Percentiles rank a stretch among this genome's conserved stretches.
Evolutionary conservation across 2,888 invertebrate genomes (phyloP).

Genomic region (Gymnocheta viridis): DNA sequence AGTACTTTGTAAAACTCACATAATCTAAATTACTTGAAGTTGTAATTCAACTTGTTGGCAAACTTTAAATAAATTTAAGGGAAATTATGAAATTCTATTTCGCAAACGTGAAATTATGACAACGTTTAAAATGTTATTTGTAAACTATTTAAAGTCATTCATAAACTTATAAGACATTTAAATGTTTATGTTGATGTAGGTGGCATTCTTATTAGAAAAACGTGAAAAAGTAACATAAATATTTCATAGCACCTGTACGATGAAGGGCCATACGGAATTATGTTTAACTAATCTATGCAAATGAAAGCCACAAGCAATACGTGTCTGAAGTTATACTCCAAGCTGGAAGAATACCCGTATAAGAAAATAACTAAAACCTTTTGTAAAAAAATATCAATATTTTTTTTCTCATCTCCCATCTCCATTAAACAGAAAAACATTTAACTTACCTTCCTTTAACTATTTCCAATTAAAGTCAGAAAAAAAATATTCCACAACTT

Average conservation of each 20-base stretch:
- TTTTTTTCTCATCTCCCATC: not conserved
- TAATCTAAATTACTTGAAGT: slow-evolving; percentile 54
- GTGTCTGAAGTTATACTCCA: not conserved
- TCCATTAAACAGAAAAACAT: not conserved
- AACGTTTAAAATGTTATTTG: no score
- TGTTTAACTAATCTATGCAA: not conserved
- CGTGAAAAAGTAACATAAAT: no score
- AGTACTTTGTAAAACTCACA: slow-evolving; percentile 51
- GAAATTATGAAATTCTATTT: slow-evolving; percentile 17
- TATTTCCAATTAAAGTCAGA: no score
- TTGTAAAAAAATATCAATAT: not conserved
- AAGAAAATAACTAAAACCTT: not conserved
- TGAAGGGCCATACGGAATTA: not conserved
- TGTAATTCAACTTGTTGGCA: slow-evolving; percentile 32
- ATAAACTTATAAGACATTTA: no score
- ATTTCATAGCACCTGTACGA: no score
- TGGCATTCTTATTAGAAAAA: no score
- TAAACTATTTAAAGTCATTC: no score
- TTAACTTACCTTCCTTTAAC: slow-evolving; percentile 15
- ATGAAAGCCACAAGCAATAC: not conserved
- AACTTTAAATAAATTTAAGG: slow-evolving; percentile 18
- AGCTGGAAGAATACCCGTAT: not conserved
- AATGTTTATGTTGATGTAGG: no score
- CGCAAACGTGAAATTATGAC: no score
- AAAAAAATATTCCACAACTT: not conserved